Percentiles rank a stretch among this genome's conserved stretches.
phyloP scores from a whole-genome alignment of 2,113 vertebrate genomes.

The Chaetops frenatus region DNA sequence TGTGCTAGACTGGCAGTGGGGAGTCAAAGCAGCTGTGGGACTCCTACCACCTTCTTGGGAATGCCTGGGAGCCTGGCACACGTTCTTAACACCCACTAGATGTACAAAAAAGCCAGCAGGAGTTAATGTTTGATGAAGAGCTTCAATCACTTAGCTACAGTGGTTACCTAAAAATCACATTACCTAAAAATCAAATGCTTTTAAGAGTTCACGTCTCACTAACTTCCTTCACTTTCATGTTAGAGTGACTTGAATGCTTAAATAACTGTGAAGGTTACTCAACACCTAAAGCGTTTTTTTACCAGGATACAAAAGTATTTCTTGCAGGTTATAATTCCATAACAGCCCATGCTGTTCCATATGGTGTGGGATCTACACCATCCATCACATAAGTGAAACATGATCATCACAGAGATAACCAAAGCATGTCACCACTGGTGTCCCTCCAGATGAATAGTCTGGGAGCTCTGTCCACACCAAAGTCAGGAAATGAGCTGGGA shows the following conservation, averaged over 20 bases:
- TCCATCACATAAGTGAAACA: background rate
- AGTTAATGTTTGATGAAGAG: constrained; percentile 18
- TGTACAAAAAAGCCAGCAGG: background rate
- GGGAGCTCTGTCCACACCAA: background rate
- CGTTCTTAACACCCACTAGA: background rate
- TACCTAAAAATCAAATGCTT: background rate
- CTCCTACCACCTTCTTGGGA: background rate
- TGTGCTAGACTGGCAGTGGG: background rate
- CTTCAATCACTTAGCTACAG: background rate
- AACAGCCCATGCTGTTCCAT: background rate
- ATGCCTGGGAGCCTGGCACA: background rate
- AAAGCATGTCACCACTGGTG: background rate
- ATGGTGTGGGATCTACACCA: background rate
- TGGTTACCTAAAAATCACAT: background rate
- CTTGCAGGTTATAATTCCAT: background rate
- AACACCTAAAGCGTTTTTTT: background rate
- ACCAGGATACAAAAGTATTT: background rate
- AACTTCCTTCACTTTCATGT: background rate
- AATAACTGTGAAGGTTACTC: background rate
- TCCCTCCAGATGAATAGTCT: background rate
- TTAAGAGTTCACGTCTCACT: background rate
- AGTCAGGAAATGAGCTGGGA: background rate
- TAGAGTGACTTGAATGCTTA: background rate
- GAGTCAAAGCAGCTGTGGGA: background rate
- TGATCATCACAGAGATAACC: background rate